A percentile compares a stretch with the other conserved stretches of the same genome.
These are phyloP conservation scores for Melanophora roralis DNA, from an alignment of 2,888 invertebrate species.

Conservation along the genomic window DNA sequence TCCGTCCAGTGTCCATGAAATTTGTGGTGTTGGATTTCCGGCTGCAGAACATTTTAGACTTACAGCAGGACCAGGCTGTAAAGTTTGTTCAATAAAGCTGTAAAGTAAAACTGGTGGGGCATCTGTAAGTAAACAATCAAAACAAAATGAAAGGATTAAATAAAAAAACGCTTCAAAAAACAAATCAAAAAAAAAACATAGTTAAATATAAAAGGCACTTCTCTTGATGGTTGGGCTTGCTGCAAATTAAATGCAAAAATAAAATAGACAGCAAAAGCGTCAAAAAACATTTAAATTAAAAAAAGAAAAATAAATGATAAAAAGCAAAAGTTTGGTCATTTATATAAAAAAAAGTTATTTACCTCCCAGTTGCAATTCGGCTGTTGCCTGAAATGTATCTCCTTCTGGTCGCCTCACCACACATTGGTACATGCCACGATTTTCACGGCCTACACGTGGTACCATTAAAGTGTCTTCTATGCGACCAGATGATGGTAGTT, in stretches of 20 bases:
- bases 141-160: slow-evolving; percentile 35
- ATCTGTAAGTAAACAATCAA: slow-evolving; percentile 78
- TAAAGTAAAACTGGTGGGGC: slow-evolving; percentile 86
- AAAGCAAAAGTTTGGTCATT: neutral
- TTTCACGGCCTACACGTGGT: slow-evolving; percentile 83
- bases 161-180: slow-evolving; percentile 11
- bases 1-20: slow-evolving; percentile 87
- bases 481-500: slow-evolving; percentile 82
- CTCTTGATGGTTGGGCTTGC: neutral
- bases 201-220: slow-evolving; percentile 14
- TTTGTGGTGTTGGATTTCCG: slow-evolving; percentile 88
- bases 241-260: slow-evolving; percentile 32
- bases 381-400: slow-evolving; percentile 86
- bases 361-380: slow-evolving; percentile 86
- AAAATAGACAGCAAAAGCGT: neutral
- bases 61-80: slow-evolving; percentile 87
- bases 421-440: slow-evolving; percentile 88
- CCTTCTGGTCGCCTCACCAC: slow-evolving; percentile 84
- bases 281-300: neutral
- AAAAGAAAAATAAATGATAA: neutral
- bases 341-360: slow-evolving; percentile 66
- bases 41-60: slow-evolving; percentile 87
- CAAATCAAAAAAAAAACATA: slow-evolving; percentile 14
- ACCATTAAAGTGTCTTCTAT: slow-evolving; percentile 82
- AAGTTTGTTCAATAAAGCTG: slow-evolving; percentile 87